Conservation (phyloP, 1,140 invertebrate genomes). For the Diorhabda carinulata region DNA sequence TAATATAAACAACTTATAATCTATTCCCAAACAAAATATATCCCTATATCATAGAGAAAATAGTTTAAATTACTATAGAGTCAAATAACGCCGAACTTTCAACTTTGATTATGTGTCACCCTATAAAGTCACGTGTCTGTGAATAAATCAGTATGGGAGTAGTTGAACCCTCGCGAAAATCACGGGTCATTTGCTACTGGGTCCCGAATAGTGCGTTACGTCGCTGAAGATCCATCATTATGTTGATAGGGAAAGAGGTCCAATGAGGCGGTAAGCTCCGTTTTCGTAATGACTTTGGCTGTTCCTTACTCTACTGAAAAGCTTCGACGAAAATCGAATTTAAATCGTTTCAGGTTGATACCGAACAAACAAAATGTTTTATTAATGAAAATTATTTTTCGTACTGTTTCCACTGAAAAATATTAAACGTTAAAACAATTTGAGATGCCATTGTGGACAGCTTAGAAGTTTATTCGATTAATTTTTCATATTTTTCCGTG, state of each 20-base stretch:
- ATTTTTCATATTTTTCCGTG: slow-evolving; percentile 20
- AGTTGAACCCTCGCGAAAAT: slow-evolving; percentile 4
- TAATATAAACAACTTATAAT: neutral
- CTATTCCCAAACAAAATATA: too few species aligned
- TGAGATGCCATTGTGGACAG: slow-evolving; percentile 4
- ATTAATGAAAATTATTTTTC: neutral
- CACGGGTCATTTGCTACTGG: slow-evolving; percentile 18
- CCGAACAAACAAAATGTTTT: neutral
- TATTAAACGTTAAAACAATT: neutral
- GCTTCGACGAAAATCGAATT: neutral
- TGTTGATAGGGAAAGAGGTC: slow-evolving; percentile 4
- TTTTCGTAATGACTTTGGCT: slow-evolving; percentile 17
- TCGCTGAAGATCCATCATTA: slow-evolving; percentile 17
- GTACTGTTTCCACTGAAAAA: neutral
- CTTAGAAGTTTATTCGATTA: slow-evolving; percentile 13
- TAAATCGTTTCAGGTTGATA: neutral
- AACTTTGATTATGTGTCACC: neutral
- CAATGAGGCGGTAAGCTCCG: slow-evolving; percentile 15
- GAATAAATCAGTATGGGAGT: slow-evolving; percentile 2
- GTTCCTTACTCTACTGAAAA: neutral
- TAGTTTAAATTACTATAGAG: too few species aligned
- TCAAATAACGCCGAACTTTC: too few species aligned
- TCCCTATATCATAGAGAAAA: too few species aligned
- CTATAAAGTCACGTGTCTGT: neutral
- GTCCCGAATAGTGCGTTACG: slow-evolving; percentile 10